These are phyloP conservation scores for Chionomys nivalis DNA, from an alignment of 2,113 vertebrate genomes.

Conservation along the genomic window DNA sequence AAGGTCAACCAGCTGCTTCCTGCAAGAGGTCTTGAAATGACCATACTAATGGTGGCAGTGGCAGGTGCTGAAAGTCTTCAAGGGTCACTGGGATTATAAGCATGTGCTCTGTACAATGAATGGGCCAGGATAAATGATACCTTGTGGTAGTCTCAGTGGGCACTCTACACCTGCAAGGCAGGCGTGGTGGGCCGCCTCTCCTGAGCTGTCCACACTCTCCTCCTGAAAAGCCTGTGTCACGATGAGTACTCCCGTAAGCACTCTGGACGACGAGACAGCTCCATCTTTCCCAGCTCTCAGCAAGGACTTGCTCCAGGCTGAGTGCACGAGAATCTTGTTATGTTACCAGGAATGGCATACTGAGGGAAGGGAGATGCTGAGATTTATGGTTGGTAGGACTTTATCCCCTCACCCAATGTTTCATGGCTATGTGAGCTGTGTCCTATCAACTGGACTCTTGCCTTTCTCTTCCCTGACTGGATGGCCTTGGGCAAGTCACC, in stretches of 20 bases:
- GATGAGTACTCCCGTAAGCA: background rate
- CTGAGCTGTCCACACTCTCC: background rate
- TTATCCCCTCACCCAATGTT: background rate
- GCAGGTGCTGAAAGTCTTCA: background rate
- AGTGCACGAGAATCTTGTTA: too few species aligned
- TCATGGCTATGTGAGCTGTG: accelerated
- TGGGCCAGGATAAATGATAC: too few species aligned
- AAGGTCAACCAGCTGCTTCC: background rate
- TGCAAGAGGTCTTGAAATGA: background rate
- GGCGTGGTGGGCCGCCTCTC: accelerated
- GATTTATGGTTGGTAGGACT: background rate
- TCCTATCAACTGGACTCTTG: background rate
- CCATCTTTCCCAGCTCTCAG: background rate
- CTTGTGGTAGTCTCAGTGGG: too few species aligned
- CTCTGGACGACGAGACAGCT: background rate
- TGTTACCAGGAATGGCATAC: accelerated
- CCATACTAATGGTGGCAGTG: accelerated
- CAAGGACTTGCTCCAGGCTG: background rate
- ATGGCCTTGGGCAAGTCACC: background rate
- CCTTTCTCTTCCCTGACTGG: background rate
- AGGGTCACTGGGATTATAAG: background rate
- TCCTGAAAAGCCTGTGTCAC: background rate
- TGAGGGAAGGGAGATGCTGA: too few species aligned
- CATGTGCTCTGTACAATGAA: accelerated
- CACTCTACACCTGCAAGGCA: background rate